Evolutionary conservation across 2,113 vertebrate genomes (phyloP).

Genomic region (Psammodynastes pulverulentus): DNA sequence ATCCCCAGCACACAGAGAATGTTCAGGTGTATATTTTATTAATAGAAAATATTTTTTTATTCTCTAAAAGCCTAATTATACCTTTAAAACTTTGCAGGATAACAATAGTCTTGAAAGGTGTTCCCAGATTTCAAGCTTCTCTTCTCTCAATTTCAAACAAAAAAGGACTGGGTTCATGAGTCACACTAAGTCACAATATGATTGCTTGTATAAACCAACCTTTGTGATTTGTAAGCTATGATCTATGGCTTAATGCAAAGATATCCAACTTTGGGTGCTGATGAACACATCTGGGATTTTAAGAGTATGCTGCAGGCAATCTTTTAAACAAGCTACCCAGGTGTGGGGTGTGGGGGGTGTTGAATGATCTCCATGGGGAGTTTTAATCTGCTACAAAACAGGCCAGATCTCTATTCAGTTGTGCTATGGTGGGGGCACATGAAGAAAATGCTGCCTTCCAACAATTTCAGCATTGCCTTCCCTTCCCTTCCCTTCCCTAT

Average conservation of each 20-base stretch:
- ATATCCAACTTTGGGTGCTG: neutral
- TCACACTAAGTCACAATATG: neutral
- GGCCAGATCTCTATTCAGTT: neutral
- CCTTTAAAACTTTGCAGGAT: neutral
- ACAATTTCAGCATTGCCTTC: neutral
- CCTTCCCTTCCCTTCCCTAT: no score
- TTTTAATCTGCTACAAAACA: neutral
- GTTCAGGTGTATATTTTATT: neutral
- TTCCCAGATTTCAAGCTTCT: neutral
- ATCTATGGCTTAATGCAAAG: neutral
- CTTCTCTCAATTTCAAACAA: neutral
- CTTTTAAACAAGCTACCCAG: neutral
- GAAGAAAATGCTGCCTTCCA: neutral
- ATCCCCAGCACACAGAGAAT: neutral
- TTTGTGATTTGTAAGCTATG: neutral
- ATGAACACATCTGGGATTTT: neutral
- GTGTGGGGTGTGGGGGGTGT: no score
- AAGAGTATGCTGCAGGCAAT: neutral
- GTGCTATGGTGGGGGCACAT: neutral
- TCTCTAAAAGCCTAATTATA: neutral
- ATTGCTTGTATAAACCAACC: neutral
- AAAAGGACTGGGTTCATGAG: neutral
- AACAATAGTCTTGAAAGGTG: neutral
- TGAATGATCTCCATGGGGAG: neutral
- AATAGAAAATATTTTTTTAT: neutral